Evolutionary conservation across 2,888 invertebrate genomes (phyloP).

Genomic region (Cerastis rubricosa): DNA sequence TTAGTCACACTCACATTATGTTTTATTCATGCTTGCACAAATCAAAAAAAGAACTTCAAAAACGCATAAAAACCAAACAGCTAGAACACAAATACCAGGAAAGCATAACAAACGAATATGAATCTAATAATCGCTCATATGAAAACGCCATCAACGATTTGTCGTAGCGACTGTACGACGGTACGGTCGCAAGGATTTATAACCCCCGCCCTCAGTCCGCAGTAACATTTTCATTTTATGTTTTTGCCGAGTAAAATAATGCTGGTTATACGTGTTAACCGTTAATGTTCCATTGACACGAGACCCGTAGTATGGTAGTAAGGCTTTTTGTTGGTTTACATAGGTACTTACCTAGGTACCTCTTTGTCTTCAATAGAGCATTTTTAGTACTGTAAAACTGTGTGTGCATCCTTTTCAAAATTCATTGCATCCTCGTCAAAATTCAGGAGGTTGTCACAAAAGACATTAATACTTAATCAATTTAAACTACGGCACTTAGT

Average conservation of each 20-base stretch:
- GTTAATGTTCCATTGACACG: slow-evolving; percentile 85
- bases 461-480: no score
- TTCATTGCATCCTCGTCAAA: no score
- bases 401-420: no score
- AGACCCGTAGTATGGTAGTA: slow-evolving; percentile 52
- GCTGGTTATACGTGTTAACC: slow-evolving; percentile 80
- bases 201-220: slow-evolving; percentile 75
- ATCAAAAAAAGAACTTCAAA: not conserved
- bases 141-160: slow-evolving; percentile 60
- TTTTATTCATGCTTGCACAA: not conserved
- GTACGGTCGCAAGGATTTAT: slow-evolving; percentile 74
- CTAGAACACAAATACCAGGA: slow-evolving; percentile 19
- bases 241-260: slow-evolving; percentile 81
- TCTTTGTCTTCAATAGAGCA: slow-evolving; percentile 51
- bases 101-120: slow-evolving; percentile 57
- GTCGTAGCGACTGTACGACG: slow-evolving; percentile 63
- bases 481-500: no score
- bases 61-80: slow-evolving; percentile 2
- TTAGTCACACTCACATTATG: not conserved
- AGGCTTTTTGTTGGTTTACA: slow-evolving; percentile 53
- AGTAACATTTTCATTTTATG: slow-evolving; percentile 84
- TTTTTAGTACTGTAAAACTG: slow-evolving; percentile 20
- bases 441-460: no score
- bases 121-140: slow-evolving; percentile 58
- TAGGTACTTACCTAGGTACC: slow-evolving; percentile 20